These are phyloP conservation scores for Leuciscus waleckii DNA, from an alignment of 2,797 vertebrate species.

Conservation along the genomic window DNA sequence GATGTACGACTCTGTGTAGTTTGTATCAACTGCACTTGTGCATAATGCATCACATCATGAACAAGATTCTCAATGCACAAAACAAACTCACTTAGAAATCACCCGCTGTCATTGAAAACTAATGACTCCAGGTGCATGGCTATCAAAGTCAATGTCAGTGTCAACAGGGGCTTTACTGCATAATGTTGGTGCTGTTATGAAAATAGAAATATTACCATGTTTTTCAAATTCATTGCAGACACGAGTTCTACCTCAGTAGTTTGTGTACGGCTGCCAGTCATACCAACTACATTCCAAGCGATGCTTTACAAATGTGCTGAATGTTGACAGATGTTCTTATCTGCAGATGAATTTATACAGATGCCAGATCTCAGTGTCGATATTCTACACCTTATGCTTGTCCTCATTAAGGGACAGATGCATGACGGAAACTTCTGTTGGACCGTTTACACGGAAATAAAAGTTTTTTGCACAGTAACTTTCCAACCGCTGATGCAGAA, in stretches of 20 bases:
- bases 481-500: background rate
- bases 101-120: conserved; percentile 6
- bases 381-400: conserved; percentile 35
- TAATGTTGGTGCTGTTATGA: background rate
- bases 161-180: background rate
- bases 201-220: conserved; percentile 9
- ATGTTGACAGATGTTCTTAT: conserved; percentile 31
- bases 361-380: conserved; percentile 15
- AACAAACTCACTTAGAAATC: background rate
- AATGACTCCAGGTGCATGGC: background rate
- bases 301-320: conserved; percentile 12
- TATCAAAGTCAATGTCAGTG: conserved; percentile 5
- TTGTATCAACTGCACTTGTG: background rate
- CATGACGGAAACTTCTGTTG: conserved; percentile 41
- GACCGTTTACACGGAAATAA: conserved; percentile 7
- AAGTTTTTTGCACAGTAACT: conserved; percentile 13
- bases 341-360: conserved; percentile 33
- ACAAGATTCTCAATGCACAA: background rate
- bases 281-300: background rate
- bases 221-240: background rate
- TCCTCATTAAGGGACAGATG: conserved; percentile 43
- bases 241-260: background rate
- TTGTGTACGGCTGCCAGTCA: background rate
- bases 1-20: background rate
- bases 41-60: background rate